Evolutionary conservation across 2,888 invertebrate species (phyloP), one percentile per base, ranked within the genome.

Genomic region (Meteorus cinctellus): DNA sequence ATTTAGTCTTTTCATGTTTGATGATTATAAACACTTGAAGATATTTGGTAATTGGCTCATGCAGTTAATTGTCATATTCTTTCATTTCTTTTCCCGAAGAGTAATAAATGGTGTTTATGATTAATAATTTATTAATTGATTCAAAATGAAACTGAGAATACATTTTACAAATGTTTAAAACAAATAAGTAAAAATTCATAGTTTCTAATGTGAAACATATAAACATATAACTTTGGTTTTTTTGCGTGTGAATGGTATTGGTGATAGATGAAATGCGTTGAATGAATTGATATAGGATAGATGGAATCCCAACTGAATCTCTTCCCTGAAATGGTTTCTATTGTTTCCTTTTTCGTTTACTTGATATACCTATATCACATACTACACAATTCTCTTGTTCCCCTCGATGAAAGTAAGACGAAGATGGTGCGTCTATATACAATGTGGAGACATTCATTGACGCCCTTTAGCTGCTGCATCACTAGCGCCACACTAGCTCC

Each of bases 241-340:
- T n/a, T n/a, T n/a, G n/a, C n/a, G n/a, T 62, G 14, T 14, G 62
- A 29, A 31, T 62, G 29, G 29, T 31, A 4, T 29, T 12, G 31
- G 12, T 34, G 31, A 62, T 62, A 29, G 62, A 31, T 29, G n/a
- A 29, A 31, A 62, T 29, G 16, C n/a, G 65, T 51, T 51, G 31
- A 10, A 36, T 19, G 72, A 75, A 77, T 75, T 16, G 75, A 77
- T 76, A 73, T 72, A 77, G 79, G 82, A 82, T 82, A 83, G 83
- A 86, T 83, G 82, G 86, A 87, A 87, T 86, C 87, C 87, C 87
- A 87, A 88, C 87, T 83, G 85, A 87, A 87, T 87, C 87, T 87
- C 84, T 84, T 84, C 82, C 79, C 62, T 71, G 76, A 78, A 75
- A 77, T 77, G 70, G 70, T 68, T 67, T 75, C 78, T 69, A 73